Evolutionary conservation across 2,797 vertebrate genomes (phyloP).

Genomic region (Melanogrammus aeglefinus): DNA sequence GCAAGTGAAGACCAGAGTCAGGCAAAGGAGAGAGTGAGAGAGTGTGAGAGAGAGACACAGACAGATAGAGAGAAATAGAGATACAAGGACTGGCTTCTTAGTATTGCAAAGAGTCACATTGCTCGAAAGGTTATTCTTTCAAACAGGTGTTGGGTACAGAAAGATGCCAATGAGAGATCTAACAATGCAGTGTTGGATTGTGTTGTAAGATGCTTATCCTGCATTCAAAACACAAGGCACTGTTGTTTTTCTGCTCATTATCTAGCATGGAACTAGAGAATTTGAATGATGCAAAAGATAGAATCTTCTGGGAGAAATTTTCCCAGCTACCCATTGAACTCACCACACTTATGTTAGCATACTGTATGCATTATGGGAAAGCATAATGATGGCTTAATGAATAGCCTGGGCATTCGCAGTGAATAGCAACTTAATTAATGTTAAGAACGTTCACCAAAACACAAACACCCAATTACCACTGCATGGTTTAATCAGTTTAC

Average conservation of each 20-base stretch:
- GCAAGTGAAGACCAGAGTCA: not conserved
- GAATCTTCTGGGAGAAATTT: not conserved
- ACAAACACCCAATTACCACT: not conserved
- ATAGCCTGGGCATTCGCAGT: constrained; percentile 4
- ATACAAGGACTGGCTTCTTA: not conserved
- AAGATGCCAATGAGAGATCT: not conserved
- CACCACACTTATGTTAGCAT: not conserved
- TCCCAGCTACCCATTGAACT: no score
- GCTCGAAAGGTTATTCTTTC: not conserved
- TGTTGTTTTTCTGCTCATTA: not conserved
- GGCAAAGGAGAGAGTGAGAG: not conserved
- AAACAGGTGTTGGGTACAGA: not conserved
- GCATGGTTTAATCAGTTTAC: not conserved
- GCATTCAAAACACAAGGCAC: not conserved
- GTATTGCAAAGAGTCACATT: not conserved
- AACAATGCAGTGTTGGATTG: not conserved
- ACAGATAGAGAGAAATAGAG: not conserved
- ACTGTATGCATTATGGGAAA: not conserved
- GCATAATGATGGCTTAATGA: constrained; percentile 5
- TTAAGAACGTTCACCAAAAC: not conserved
- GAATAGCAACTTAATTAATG: not conserved
- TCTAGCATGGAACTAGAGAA: not conserved
- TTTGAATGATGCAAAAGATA: not conserved
- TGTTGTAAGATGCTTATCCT: not conserved
- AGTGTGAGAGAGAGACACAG: not conserved